These are phyloP conservation scores for Cantharis rustica DNA, from an alignment of 2,888 invertebrate genomes.

Conservation along the genomic window DNA sequence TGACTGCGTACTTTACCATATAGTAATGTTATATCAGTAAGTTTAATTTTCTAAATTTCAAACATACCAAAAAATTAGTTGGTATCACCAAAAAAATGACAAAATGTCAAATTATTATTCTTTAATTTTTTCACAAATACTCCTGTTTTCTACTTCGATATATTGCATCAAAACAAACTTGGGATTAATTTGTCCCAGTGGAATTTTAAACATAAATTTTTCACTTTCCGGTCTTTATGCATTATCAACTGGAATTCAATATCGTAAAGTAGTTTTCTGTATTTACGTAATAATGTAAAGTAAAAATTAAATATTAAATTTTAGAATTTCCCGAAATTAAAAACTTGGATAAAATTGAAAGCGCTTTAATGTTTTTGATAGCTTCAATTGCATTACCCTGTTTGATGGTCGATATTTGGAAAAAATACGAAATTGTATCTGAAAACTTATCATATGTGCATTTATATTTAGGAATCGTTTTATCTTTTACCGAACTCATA, in stretches of 20 bases:
- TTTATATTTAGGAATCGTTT: conserved; percentile 15
- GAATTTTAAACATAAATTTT: not conserved
- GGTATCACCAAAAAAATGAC: not conserved
- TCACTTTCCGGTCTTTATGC: not conserved
- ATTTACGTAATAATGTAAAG: not conserved
- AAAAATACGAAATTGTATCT: conserved; percentile 12
- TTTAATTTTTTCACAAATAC: not conserved
- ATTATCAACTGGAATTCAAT: not conserved
- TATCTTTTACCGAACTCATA: not conserved
- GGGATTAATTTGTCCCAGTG: not conserved
- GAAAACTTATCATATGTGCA: conserved; percentile 25
- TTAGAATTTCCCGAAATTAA: conserved; percentile 32
- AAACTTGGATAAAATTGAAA: not conserved
- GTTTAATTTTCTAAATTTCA: not conserved
- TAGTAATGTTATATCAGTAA: no score
- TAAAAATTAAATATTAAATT: not conserved
- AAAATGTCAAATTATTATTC: not conserved
- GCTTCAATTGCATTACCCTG: conserved; percentile 34
- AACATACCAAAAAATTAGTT: not conserved
- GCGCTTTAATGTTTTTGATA: conserved; percentile 37
- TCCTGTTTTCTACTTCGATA: not conserved
- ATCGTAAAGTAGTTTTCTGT: not conserved
- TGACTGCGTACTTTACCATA: no score
- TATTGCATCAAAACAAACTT: not conserved
- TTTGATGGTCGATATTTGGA: conserved; percentile 31